A percentile compares a stretch with the other conserved stretches of the same genome.
phyloP scores from a whole-genome alignment of 2,797 vertebrate genomes.

The Phylloscopus collybita region DNA sequence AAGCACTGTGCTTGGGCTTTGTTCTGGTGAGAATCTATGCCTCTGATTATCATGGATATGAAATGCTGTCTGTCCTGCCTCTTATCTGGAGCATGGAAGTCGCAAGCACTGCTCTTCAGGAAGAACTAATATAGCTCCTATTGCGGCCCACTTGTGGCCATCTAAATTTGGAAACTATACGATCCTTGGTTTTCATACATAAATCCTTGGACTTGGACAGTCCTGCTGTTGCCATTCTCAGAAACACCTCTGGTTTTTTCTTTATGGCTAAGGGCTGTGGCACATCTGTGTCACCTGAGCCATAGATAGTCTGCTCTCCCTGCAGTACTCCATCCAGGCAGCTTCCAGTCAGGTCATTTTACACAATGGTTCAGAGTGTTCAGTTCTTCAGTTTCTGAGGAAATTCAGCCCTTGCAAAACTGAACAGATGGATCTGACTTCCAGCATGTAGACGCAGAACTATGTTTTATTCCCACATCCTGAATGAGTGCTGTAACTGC shows the following conservation, averaged over 20 bases:
- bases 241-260: neutral
- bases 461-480: constrained; percentile 28
- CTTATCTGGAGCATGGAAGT: neutral
- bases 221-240: neutral
- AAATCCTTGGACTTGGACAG: neutral
- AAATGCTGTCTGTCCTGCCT: neutral
- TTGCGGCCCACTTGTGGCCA: neutral
- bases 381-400: neutral
- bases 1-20: neutral
- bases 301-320: neutral
- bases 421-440: neutral
- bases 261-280: rapidly evolving
- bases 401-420: neutral
- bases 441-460: neutral
- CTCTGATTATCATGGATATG: neutral
- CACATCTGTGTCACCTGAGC: neutral
- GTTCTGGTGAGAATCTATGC: neutral
- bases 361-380: neutral
- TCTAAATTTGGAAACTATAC: neutral
- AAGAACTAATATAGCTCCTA: neutral
- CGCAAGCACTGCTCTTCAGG: neutral
- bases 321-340: neutral
- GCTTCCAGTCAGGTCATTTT: neutral
- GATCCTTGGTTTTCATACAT: neutral
- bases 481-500: neutral